These are phyloP conservation scores for Suricata suricatta DNA, from an alignment of 2,113 vertebrate genomes.

Conservation along the genomic window DNA sequence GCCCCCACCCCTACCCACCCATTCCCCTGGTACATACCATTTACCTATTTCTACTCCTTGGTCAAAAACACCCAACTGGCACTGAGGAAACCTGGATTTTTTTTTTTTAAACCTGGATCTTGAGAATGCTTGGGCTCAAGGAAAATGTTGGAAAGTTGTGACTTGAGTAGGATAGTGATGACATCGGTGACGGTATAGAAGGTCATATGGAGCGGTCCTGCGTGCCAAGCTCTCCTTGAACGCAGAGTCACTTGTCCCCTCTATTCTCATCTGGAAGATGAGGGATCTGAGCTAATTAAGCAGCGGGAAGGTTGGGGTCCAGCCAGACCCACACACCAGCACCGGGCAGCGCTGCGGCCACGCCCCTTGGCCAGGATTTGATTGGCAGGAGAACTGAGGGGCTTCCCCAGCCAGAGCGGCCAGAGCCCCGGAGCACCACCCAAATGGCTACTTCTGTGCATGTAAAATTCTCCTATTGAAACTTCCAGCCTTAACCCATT, in stretches of 20 bases:
- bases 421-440: background rate
- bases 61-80: background rate
- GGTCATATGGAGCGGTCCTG: accelerated
- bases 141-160: background rate
- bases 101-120: background rate
- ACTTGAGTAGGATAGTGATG: background rate
- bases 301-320: background rate
- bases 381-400: background rate
- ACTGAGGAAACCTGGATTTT: background rate
- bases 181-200: accelerated
- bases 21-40: background rate
- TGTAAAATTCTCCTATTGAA: conserved; percentile 8
- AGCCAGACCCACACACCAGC: background rate
- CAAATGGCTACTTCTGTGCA: background rate
- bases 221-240: background rate
- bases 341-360: background rate
- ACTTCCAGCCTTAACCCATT: conserved; percentile 16
- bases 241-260: background rate
- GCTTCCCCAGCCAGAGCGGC: background rate
- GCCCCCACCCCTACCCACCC: no score
- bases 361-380: background rate
- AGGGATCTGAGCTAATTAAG: background rate
- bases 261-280: background rate
- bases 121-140: background rate
- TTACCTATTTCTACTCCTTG: background rate